Conservation (phyloP, 2,888 invertebrate genomes). For the Mesorhabditis spiculigera region DNA sequence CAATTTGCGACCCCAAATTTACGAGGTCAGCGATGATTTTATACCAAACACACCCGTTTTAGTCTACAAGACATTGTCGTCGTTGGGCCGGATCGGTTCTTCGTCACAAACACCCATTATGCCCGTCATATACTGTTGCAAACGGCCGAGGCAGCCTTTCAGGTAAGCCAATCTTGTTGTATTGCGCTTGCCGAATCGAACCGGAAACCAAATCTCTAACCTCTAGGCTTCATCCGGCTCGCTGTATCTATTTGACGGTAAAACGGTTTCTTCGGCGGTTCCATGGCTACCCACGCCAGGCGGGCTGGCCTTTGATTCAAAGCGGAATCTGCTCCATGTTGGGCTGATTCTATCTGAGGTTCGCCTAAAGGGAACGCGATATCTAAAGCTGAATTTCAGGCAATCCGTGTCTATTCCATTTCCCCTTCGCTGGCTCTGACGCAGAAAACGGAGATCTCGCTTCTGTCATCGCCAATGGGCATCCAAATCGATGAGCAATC, state of each 20-base stretch:
- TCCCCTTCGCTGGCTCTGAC: conserved; percentile 32
- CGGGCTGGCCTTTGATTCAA: conserved; percentile 38
- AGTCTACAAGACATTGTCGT: conserved; percentile 44
- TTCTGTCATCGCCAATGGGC: conserved; percentile 40
- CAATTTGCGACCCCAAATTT: conserved; percentile 32
- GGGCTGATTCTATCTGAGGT: conserved; percentile 42
- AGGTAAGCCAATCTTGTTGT: conserved; percentile 2
- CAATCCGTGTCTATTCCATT: conserved; percentile 40
- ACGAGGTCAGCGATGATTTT: conserved; percentile 19
- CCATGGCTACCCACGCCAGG: conserved; percentile 34
- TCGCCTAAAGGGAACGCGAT: background rate
- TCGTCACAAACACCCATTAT: conserved; percentile 43
- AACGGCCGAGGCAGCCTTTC: conserved; percentile 25
- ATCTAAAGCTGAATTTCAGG: conserved; percentile 24
- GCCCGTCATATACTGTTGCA: conserved; percentile 28
- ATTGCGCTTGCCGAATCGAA: background rate
- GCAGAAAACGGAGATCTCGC: conserved; percentile 35
- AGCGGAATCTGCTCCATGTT: conserved; percentile 39
- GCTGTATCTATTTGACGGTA: conserved; percentile 48
- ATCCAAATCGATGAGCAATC: conserved; percentile 30
- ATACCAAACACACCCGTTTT: background rate
- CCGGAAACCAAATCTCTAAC: background rate
- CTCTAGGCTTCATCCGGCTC: conserved; percentile 27
- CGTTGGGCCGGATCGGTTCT: conserved; percentile 49
- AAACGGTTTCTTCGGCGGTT: conserved; percentile 19